Base-by-base conservation (phyloP, 2,888 invertebrate genomes). In the Lasioglossum figueresi region DNA sequence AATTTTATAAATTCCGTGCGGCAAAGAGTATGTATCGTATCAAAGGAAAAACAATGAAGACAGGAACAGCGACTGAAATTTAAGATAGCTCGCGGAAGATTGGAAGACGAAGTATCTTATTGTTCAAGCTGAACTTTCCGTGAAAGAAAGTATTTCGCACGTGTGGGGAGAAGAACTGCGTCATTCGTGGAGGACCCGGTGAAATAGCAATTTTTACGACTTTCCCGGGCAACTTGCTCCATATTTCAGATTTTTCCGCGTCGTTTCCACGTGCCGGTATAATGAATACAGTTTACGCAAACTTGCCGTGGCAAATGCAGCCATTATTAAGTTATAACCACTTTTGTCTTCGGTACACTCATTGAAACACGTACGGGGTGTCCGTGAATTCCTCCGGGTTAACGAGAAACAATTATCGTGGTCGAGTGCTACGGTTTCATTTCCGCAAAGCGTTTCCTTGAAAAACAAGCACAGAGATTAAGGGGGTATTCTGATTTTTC, bases 261-360 rank as follows among this genome's bases (percentile, higher is more conserved):
- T 31, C 37, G 45, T 56, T 76, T 63, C 43, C 12, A 66, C 43
- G 23, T 31, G 34, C n/a, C 23, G 27, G 31, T 45, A 5, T 45
- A 76, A 66, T 45, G 76, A 66, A 45, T 63, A 76, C 31, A 45
- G 63, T 66, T 76, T 66, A 12, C 34, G 45, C 40, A 66, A 76
- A 76, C 66, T 66, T 45, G 23, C 14, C 5, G 14, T 31, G 23
- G 23, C 19, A 76, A 76, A 66, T n/a, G 45, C 27, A 3, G 40
- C 12, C 31, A 45, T 66, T 66, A 76, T 76, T 66, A 23, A 66
- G 4, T 76, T 76, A 34, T 23, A 34, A 37, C 76, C 27, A 43
- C 40, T 45, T 45, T 76, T 43, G 43, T 45, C 16, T 76, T 23
- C 27, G 76, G 8, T 31, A 66, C 43, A 66, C 23, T 19, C 37